Conservation (phyloP, 2,888 invertebrate species). For the Apodemia mormo region DNA sequence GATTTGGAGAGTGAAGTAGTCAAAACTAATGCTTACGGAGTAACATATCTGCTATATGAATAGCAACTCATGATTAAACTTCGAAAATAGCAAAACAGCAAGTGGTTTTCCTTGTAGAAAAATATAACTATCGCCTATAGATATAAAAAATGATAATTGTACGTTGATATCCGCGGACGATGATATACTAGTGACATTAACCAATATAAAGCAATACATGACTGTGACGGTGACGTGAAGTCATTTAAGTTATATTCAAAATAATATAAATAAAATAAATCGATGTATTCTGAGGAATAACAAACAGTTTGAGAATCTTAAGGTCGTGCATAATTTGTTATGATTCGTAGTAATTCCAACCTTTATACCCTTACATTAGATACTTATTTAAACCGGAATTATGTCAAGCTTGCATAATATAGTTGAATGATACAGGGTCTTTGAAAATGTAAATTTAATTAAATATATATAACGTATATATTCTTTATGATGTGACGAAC, state of each 20-base stretch:
- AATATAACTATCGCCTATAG: too few species aligned
- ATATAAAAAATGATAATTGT: not conserved
- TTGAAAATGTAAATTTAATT: not conserved
- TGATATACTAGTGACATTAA: not conserved
- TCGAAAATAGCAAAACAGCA: not conserved
- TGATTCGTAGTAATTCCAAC: not conserved
- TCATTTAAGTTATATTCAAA: not conserved
- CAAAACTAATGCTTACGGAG: too few species aligned
- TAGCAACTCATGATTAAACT: not conserved
- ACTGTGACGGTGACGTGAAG: not conserved
- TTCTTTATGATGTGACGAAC: not conserved
- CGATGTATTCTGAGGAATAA: not conserved
- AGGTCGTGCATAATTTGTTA: constrained; percentile 3
- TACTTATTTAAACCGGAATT: constrained; percentile 1
- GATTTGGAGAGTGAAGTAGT: too few species aligned
- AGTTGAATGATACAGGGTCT: not conserved
- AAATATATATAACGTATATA: not conserved
- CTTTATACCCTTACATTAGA: constrained; percentile 13
- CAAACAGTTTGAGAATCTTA: constrained; percentile 8
- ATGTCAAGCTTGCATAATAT: not conserved
- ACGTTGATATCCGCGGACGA: not conserved
- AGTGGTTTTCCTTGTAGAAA: too few species aligned
- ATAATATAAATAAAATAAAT: not conserved
- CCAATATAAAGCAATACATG: not conserved
- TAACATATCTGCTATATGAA: not conserved